phyloP scores from a whole-genome alignment of 1,140 invertebrate species.

The Drosophila equinoxialis region DNA sequence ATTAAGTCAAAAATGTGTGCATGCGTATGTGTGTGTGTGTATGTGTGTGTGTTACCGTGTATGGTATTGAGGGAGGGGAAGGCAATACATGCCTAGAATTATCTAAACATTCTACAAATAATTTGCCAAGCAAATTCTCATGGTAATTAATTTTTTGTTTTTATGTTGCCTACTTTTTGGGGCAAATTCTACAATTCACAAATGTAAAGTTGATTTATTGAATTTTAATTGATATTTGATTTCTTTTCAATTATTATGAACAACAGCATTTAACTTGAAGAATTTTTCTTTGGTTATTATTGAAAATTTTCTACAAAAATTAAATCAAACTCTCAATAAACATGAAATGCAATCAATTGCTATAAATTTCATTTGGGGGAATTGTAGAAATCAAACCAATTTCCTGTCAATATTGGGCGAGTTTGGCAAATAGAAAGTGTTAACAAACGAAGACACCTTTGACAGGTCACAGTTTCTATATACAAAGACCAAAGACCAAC shows the following conservation, averaged over 20 bases:
- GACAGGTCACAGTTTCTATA: conserved; percentile 3
- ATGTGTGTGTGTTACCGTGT: neutral
- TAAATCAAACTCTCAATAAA: neutral
- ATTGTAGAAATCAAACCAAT: neutral
- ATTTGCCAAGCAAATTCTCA: neutral
- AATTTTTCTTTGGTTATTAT: neutral
- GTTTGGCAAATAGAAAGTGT: conserved; percentile 12
- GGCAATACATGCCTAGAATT: neutral
- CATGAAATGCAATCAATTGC: neutral
- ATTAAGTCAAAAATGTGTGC: conserved; percentile 12
- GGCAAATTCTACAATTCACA: too few relatives aligned
- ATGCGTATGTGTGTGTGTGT: neutral
- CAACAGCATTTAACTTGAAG: too few relatives aligned
- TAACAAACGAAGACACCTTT: conserved; percentile 18
- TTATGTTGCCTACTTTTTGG: too few relatives aligned
- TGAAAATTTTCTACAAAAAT: neutral
- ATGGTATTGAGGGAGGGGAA: neutral
- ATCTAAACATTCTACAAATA: neutral
- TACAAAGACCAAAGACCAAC: neutral
- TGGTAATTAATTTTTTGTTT: neutral
- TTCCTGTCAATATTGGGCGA: conserved; percentile 1
- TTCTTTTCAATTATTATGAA: too few relatives aligned
- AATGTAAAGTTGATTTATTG: too few relatives aligned
- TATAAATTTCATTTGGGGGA: neutral
- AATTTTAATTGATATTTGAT: too few relatives aligned